Conservation (phyloP, 2,797 vertebrate genomes). For the Cottoperca gobio region DNA sequence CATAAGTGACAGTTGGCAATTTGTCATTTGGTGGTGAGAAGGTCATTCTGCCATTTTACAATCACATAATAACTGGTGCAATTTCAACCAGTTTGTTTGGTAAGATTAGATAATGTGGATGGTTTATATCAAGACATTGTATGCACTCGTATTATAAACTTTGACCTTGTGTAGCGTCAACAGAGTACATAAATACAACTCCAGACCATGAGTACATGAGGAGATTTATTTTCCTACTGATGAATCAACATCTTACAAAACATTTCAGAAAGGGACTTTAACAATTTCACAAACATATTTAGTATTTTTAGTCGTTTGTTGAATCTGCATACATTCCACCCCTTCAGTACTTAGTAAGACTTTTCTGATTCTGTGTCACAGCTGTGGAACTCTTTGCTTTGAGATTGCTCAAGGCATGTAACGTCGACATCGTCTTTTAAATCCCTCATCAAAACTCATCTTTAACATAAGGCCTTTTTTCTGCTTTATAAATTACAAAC, state of each 20-base stretch:
- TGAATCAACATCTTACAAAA: neutral
- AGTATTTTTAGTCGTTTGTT: neutral
- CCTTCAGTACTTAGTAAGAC: too few relatives aligned
- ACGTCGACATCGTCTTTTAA: neutral
- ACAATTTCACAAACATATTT: neutral
- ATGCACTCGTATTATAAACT: neutral
- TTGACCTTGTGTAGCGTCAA: too few relatives aligned
- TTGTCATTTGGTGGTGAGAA: neutral
- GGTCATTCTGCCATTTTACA: neutral
- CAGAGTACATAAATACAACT: too few relatives aligned
- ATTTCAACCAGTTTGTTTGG: neutral
- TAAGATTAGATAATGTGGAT: neutral
- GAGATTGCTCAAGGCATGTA: neutral
- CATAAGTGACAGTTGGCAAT: slow-evolving; percentile 7
- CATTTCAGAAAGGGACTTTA: neutral
- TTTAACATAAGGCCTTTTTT: neutral
- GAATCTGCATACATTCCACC: neutral
- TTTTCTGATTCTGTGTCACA: neutral
- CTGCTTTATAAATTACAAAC: neutral
- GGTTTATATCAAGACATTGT: neutral
- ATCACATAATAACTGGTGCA: neutral
- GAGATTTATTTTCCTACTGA: neutral
- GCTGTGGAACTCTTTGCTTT: neutral
- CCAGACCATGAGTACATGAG: neutral
- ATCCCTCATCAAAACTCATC: neutral